Conservation (phyloP, 2,888 invertebrate genomes). For the Adelphocoris suturalis region DNA sequence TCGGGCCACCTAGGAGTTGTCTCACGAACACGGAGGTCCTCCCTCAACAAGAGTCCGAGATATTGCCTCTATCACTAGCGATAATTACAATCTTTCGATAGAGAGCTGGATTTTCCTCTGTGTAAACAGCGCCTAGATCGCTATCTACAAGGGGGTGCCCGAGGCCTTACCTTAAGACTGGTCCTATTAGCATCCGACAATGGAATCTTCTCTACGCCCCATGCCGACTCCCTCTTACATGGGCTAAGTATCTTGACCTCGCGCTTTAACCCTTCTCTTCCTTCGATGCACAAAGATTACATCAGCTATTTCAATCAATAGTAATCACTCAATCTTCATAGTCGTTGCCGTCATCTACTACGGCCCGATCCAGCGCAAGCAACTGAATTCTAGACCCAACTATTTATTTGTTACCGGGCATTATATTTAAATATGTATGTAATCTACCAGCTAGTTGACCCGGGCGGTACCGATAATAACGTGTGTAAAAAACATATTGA, state of each 20-base stretch:
- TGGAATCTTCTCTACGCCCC: conserved; percentile 43
- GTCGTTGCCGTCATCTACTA: background rate
- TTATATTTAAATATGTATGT: too few species aligned
- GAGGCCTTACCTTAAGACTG: conserved; percentile 21
- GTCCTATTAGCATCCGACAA: conserved; percentile 65
- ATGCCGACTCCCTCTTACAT: background rate
- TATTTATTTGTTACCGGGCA: too few species aligned
- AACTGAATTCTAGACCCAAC: too few species aligned
- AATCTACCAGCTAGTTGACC: too few species aligned
- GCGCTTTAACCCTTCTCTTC: background rate
- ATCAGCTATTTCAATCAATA: background rate
- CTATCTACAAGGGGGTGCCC: conserved; percentile 38
- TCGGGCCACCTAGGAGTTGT: conserved; percentile 44
- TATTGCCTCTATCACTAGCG: conserved; percentile 61
- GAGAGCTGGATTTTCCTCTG: conserved; percentile 44
- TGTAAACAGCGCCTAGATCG: conserved; percentile 55
- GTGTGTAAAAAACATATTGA: too few species aligned
- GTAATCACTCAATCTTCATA: background rate
- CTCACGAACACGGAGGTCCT: conserved; percentile 33
- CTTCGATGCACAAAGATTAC: background rate
- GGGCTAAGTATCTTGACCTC: background rate
- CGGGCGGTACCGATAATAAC: too few species aligned
- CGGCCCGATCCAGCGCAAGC: too few species aligned
- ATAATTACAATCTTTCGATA: conserved; percentile 62
- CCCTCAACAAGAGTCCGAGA: conserved; percentile 28